These are phyloP conservation scores for Girardinichthys multiradiatus DNA, from an alignment of 2,113 vertebrate species.

Conservation along the genomic window DNA sequence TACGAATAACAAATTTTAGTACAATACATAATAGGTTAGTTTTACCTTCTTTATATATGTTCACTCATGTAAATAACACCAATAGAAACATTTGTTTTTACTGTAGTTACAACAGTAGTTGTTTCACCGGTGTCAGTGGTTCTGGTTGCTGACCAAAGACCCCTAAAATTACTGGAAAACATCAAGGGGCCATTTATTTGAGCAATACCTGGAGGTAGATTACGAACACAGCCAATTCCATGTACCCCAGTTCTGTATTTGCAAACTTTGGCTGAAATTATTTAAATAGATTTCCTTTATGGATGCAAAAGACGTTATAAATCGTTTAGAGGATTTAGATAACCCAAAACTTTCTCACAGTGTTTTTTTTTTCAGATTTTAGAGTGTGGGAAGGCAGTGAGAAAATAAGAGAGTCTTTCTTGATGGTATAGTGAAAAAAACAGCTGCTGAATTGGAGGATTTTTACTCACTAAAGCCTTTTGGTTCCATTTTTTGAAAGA, in stretches of 20 bases:
- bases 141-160: slow-evolving; percentile 20
- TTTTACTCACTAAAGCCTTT: slow-evolving; percentile 60
- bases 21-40: neutral
- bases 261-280: slow-evolving; percentile 11
- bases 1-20: neutral
- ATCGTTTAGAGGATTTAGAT: slow-evolving; percentile 18
- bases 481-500: slow-evolving; percentile 60
- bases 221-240: slow-evolving; percentile 8
- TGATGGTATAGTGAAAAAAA: slow-evolving; percentile 50
- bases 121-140: slow-evolving; percentile 4
- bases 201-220: slow-evolving; percentile 14
- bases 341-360: neutral
- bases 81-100: slow-evolving; percentile 6
- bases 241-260: slow-evolving; percentile 27
- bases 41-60: neutral
- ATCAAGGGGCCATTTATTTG: slow-evolving; percentile 8
- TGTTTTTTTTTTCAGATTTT: slow-evolving; percentile 39
- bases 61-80: neutral
- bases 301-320: slow-evolving; percentile 26
- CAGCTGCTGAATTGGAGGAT: slow-evolving; percentile 38
- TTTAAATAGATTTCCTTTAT: slow-evolving; percentile 25
- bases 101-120: neutral
- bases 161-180: slow-evolving; percentile 3
- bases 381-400: slow-evolving; percentile 31
- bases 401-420: slow-evolving; percentile 53